Evolutionary conservation across 2,888 invertebrate genomes (phyloP), one percentile per base, ranked within the genome.

Genomic region (Papilio elwesi): DNA sequence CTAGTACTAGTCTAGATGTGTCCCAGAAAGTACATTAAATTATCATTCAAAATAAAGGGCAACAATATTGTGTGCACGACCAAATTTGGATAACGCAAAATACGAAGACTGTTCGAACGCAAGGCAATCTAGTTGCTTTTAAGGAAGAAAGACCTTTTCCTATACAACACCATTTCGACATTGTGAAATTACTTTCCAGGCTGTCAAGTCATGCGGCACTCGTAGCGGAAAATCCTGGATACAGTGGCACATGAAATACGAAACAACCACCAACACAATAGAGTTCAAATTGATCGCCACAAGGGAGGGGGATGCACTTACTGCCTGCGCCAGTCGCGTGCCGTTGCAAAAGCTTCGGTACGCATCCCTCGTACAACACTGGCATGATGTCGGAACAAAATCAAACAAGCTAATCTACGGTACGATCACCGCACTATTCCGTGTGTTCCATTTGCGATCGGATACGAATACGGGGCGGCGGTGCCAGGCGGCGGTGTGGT

Each of bases 401-500:
- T 67, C 73, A 70, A 79, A 80, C 78, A 79, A 76, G 71, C 78
- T 79, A 76, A 74, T 78, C 80, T 78, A 76, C 76, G 76, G 74
- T 77, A 79, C 70, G 78, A 80, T 87, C 86, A 87, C 88, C 83
- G 81, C 87, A 88, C 88, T 88, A 86, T 81, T 82, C 86, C 88
- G 88, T 88, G 85, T 82, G 82, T 71, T 76, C 68, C 75, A 76
- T 75, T 76, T 79, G 75, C 76, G 78, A 82, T 83, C 82, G 76
- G 80, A 80, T 83, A 79, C 79, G 80, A 82, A 81, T 83, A 81
- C 80, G 80, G 77, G 82, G 81, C 83, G 81, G 78, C 86, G 85
- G 90, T 88, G 85, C 86, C 91, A 89, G 90, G 86, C 90, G 82
- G 90, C 88, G 87, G 85, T 85, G 84, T 85, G 86, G 86, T 86